Percentiles rank a stretch among this genome's conserved stretches.
These are phyloP conservation scores for Umimayanthus chanpuru DNA, from an alignment of 92 coral and sea anemone genomes.

Conservation along the genomic window DNA sequence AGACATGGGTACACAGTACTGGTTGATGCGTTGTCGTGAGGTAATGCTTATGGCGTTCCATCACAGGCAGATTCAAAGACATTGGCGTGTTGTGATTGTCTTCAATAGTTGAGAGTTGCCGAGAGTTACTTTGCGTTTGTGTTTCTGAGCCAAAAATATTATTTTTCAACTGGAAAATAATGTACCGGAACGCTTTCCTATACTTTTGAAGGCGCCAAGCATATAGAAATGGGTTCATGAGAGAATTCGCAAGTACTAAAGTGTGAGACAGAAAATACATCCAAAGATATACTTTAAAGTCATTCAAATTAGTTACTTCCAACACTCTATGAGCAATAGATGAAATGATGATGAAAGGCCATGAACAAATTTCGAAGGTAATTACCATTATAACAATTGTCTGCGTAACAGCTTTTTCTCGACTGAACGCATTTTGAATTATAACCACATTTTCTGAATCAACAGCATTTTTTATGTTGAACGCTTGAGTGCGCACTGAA, in stretches of 20 bases:
- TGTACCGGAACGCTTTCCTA: not conserved
- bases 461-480: not conserved
- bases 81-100: constrained; percentile 2
- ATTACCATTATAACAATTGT: not conserved
- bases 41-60: not conserved
- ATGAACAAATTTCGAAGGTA: not conserved
- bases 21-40: not conserved
- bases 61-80: not conserved
- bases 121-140: too few relatives aligned
- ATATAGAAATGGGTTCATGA: not conserved
- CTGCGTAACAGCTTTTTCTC: not conserved
- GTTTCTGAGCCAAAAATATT: not conserved
- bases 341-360: not conserved
- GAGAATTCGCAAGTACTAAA: not conserved
- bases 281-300: not conserved
- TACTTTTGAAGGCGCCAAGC: constrained; percentile 5
- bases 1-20: not conserved
- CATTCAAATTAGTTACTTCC: not conserved
- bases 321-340: not conserved
- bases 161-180: not conserved
- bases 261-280: not conserved
- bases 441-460: not conserved
- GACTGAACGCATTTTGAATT: not conserved
- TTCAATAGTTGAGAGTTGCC: not conserved
- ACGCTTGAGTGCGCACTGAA: not conserved